phyloP scores from a whole-genome alignment of 2,888 invertebrate species.

The Leucophenga montana region DNA sequence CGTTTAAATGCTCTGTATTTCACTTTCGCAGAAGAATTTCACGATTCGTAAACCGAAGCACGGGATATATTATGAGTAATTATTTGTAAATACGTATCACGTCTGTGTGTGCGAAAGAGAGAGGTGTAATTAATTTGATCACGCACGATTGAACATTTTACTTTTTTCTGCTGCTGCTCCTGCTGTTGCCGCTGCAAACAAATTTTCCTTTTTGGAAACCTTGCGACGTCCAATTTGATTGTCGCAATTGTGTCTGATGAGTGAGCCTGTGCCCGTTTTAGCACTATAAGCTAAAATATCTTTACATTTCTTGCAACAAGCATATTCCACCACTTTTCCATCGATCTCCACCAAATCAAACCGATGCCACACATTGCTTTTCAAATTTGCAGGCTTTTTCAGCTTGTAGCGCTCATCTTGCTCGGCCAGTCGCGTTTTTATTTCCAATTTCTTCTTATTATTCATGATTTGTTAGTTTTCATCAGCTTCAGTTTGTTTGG shows the following conservation, averaged over 20 bases:
- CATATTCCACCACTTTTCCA: slow-evolving; percentile 4
- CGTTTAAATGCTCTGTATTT: no score
- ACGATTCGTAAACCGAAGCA: no score
- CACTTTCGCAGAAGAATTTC: no score
- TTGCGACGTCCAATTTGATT: slow-evolving; percentile 7
- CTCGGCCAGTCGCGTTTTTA: slow-evolving; percentile 16
- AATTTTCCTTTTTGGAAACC: background rate
- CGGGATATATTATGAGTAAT: no score
- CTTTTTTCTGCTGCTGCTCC: background rate
- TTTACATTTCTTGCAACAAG: slow-evolving; percentile 12
- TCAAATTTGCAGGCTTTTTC: background rate
- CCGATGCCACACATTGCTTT: slow-evolving; percentile 17
- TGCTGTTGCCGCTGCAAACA: background rate
- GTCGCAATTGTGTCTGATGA: slow-evolving; percentile 19
- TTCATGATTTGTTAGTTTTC: slow-evolving; percentile 8
- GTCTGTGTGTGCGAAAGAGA: no score
- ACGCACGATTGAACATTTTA: background rate
- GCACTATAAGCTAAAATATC: slow-evolving; percentile 9
- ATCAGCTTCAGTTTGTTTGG: background rate
- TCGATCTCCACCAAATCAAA: slow-evolving; percentile 7
- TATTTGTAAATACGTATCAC: no score
- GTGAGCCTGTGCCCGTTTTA: slow-evolving; percentile 16
- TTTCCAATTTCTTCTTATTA: slow-evolving; percentile 14
- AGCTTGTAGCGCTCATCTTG: slow-evolving; percentile 4
- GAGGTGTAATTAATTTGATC: background rate